Evolutionary conservation across 2,797 vertebrate species (phyloP), one percentile per base, ranked within the genome.

Genomic region (Neopelma chrysocephalum): DNA sequence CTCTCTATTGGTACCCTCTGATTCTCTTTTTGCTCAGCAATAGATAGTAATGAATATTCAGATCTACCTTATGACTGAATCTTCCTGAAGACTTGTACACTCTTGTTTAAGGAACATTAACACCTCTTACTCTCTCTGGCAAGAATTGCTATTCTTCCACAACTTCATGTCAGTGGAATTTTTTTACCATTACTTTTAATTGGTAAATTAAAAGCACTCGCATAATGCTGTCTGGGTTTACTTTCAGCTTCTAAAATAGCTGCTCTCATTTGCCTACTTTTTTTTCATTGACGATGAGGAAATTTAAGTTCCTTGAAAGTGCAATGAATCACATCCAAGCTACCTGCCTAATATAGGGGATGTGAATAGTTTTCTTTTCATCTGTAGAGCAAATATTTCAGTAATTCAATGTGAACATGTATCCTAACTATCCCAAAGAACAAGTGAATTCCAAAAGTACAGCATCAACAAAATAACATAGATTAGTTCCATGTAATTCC

Each of bases 301-400:
- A 25, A 56, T 62, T 38, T 40, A 81, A 83, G 6, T 56, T 71
- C 27, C 25, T 79, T 3, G 1, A 32, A 91, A 56, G 22, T 47
- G 7, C 29, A 7, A 31, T 54, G 27, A 48, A 53, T 57, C 21
- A 62, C 22, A 73, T 62, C 20, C 32, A 78, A 61, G 31, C 34
- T 72, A 48, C 42, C 57, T 90, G 42, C 65, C 34, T 78, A 50
- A 45, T 25, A 31, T 3, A 23, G 13, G 12, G 11, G 4, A 31
- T 57, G 11, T 54, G 51, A 70, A 54, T 16, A 77, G 12, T 4
- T 70, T 81, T 73, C 31, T 62, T n/a, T 58, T 71, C 25, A 27
- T 54, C 53, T 64, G 31, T 73, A 56, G 18, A 87, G 40, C 18
- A 91, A 79, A 60, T 89, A 82, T 60, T 93, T 82, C 58, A 40